Conservation (phyloP, 2,113 vertebrate genomes). For the Heteronetta atricapilla region DNA sequence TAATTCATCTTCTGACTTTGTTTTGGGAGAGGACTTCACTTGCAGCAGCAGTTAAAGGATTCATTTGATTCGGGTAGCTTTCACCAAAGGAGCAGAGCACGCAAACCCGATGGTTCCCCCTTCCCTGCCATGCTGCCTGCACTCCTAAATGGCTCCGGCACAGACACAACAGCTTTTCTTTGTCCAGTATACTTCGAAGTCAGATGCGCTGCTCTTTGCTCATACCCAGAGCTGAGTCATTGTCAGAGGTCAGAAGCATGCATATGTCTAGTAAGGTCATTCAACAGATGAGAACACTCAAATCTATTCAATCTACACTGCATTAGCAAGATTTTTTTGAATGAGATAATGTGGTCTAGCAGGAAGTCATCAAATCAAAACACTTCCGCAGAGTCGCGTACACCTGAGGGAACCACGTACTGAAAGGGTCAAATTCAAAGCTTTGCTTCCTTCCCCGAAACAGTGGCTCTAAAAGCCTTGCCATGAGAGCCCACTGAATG, state of each 20-base stretch:
- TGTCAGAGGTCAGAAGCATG: neutral
- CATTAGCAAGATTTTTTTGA: neutral
- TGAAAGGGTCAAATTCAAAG: neutral
- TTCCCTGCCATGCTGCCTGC: neutral
- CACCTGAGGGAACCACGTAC: neutral
- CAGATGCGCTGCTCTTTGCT: neutral
- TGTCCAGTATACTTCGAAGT: neutral
- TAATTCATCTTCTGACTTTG: neutral
- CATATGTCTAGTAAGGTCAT: neutral
- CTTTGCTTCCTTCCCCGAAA: neutral
- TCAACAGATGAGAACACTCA: neutral
- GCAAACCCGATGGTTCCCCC: neutral
- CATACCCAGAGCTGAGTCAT: neutral
- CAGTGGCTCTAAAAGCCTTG: neutral
- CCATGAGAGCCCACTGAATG: neutral
- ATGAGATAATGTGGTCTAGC: neutral
- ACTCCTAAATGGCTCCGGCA: neutral
- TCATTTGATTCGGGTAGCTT: neutral
- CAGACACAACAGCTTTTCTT: neutral
- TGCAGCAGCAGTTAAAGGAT: neutral
- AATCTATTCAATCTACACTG: neutral
- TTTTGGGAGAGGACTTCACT: neutral
- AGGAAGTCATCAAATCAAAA: conserved; percentile 1
- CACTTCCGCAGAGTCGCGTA: neutral
- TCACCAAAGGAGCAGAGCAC: neutral